phyloP scores from a whole-genome alignment of 1,140 invertebrate species.

The Acyrthosiphon pisum region DNA sequence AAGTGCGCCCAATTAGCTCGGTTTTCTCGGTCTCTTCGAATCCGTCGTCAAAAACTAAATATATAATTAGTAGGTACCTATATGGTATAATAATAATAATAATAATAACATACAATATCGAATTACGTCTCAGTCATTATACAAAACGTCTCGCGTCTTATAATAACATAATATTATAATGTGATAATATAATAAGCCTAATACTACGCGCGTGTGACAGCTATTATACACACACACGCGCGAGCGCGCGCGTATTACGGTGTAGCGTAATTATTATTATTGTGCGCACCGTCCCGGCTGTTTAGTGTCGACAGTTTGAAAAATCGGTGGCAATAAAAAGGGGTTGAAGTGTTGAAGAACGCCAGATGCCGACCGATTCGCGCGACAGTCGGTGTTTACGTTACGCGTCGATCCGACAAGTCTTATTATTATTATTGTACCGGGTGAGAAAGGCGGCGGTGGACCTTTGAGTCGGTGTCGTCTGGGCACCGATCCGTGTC shows the following conservation, averaged over 20 bases:
- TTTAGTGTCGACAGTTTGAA: slow-evolving; percentile 34
- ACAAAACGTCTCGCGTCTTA: background rate
- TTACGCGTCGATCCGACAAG: slow-evolving; percentile 17
- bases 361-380: slow-evolving; percentile 39
- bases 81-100: too few species aligned
- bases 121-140: background rate
- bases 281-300: background rate
- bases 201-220: background rate
- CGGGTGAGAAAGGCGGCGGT: background rate
- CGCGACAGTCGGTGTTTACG: slow-evolving; percentile 29
- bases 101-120: background rate
- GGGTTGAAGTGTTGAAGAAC: slow-evolving; percentile 44
- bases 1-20: background rate
- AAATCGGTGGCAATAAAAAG: slow-evolving; percentile 35
- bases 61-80: background rate
- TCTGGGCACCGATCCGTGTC: background rate
- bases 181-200: background rate
- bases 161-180: background rate
- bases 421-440: slow-evolving; percentile 1
- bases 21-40: background rate
- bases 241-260: background rate
- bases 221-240: background rate
- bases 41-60: background rate
- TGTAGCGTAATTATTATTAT: background rate
- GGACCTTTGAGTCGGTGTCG: slow-evolving; percentile 11